Evolutionary conservation across 2,113 vertebrate genomes (phyloP).

Genomic region (Amblyopsis rosae): DNA sequence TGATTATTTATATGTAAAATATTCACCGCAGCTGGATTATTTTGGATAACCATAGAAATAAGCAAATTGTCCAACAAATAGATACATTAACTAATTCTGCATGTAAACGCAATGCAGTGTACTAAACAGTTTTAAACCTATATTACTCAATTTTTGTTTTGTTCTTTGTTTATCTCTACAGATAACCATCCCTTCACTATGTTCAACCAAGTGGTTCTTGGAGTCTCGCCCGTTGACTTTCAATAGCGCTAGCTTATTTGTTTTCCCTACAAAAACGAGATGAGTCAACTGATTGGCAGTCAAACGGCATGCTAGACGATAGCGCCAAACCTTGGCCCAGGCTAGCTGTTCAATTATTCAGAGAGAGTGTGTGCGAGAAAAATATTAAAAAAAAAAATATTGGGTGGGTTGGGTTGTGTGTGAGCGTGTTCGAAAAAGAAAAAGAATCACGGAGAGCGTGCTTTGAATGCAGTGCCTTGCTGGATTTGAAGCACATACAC

Average conservation of each 20-base stretch:
- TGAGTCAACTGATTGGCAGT: constrained; percentile 63
- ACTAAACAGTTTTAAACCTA: no score
- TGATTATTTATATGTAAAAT: neutral
- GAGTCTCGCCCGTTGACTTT: constrained; percentile 47
- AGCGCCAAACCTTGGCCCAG: constrained; percentile 47
- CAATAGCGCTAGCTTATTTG: constrained; percentile 49
- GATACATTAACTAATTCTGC: no score
- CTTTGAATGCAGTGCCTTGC: constrained; percentile 26
- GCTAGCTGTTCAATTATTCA: constrained; percentile 60
- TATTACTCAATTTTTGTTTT: constrained; percentile 15
- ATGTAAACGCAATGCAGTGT: no score
- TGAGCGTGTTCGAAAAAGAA: neutral
- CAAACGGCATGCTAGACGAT: constrained; percentile 39
- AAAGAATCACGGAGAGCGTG: neutral
- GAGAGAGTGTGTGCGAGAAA: constrained; percentile 19
- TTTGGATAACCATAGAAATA: constrained; percentile 10
- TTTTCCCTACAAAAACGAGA: constrained; percentile 55
- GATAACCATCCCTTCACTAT: constrained; percentile 28
- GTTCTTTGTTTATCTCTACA: constrained; percentile 24
- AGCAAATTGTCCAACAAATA: no score
- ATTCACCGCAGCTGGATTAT: neutral
- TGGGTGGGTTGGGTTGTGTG: neutral
- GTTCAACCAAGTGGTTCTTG: constrained; percentile 32
- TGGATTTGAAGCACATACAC: constrained; percentile 37
- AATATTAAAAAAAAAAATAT: neutral